These are phyloP conservation scores for Molossus alvarezi DNA, from an alignment of 2,797 vertebrate species.

Conservation along the genomic window DNA sequence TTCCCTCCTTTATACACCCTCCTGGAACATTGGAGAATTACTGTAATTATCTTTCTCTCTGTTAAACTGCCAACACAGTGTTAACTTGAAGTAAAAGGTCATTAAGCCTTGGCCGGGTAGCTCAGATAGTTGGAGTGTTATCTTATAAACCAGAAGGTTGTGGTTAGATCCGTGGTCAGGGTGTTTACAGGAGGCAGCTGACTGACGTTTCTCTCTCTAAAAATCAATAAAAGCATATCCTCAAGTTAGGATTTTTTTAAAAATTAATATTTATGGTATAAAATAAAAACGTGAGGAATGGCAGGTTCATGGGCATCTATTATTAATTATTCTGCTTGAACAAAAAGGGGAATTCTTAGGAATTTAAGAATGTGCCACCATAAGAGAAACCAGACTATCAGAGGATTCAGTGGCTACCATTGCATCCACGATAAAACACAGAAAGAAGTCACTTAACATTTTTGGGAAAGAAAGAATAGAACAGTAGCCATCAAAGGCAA, in stretches of 20 bases:
- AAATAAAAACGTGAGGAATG: constrained; percentile 24
- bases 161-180: not conserved
- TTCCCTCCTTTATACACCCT: not conserved
- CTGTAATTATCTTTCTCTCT: not conserved
- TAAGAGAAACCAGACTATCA: not conserved
- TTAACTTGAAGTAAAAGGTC: not conserved
- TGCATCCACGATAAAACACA: constrained; percentile 6
- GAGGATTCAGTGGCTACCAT: not conserved
- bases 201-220: not conserved
- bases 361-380: not conserved
- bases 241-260: not conserved
- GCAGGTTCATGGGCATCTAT: not conserved
- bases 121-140: not conserved
- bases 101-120: not conserved
- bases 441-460: constrained; percentile 36
- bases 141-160: not conserved
- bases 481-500: not conserved
- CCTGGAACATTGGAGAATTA: not conserved
- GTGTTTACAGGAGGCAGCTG: not conserved
- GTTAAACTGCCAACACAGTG: not conserved
- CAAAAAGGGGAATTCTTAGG: not conserved
- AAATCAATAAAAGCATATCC: not conserved
- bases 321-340: not conserved
- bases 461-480: not conserved
- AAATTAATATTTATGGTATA: not conserved